Evolutionary conservation across 2,797 vertebrate genomes (phyloP).

Genomic region (Cuniculus paca): DNA sequence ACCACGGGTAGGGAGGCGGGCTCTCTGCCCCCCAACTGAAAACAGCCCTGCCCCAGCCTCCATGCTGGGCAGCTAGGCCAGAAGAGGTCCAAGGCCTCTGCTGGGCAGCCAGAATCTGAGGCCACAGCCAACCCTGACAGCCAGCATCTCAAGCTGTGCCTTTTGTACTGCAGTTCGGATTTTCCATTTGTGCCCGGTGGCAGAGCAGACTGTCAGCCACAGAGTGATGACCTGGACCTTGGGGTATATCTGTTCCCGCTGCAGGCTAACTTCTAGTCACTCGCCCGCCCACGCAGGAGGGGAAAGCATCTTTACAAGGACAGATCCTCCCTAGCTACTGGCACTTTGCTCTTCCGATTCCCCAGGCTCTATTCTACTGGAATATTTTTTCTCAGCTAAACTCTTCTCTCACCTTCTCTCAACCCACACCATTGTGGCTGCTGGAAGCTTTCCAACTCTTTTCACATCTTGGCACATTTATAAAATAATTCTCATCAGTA

Average conservation of each 20-base stretch:
- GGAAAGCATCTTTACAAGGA: slow-evolving; percentile 59
- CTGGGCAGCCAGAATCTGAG: neutral
- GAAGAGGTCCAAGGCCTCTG: neutral
- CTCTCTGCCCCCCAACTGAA: fast-evolving
- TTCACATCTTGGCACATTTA: neutral
- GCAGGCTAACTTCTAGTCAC: slow-evolving; percentile 64
- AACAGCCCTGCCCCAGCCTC: neutral
- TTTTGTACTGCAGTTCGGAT: neutral
- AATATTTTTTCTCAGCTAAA: slow-evolving; percentile 60
- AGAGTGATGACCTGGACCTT: slow-evolving; percentile 73
- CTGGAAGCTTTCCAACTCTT: slow-evolving; percentile 4
- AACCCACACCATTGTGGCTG: neutral
- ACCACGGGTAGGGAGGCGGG: neutral
- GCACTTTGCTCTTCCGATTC: slow-evolving; percentile 66
- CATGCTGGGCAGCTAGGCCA: neutral
- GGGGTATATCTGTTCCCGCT: slow-evolving; percentile 75
- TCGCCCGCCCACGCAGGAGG: neutral
- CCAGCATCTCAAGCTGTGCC: neutral
- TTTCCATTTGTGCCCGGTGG: slow-evolving; percentile 72
- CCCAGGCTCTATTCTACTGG: neutral
- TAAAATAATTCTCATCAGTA: neutral
- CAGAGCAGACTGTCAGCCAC: slow-evolving; percentile 66
- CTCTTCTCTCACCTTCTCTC: slow-evolving; percentile 6
- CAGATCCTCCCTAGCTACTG: neutral
- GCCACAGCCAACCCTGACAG: neutral